Base-by-base conservation (phyloP, 2,797 vertebrate species). In the Scolopax bukidnonensis region DNA sequence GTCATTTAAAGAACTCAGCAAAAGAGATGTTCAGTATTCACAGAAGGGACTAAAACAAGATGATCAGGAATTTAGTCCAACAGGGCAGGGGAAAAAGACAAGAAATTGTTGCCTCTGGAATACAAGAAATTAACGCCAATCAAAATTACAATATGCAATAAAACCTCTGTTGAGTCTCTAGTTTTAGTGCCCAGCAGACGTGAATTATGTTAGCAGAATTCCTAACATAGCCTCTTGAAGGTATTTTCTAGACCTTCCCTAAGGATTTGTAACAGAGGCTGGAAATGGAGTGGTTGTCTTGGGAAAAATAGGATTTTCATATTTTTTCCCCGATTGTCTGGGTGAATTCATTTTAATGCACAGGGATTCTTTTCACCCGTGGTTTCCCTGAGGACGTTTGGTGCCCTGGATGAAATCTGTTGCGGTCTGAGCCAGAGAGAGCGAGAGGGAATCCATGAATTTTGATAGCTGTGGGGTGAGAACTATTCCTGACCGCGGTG, bases 301-400 rank as follows among this genome's bases (percentile, higher is more conserved):
- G 65, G 54, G 73, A 84, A 90, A 95, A 95, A 86, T 64, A 84
- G 1, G 12, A 90, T 94, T 95, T 96, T 61, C 61, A 17, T 83
- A 71, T 12, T 78, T 93, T 90, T 83, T 74, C 84, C 61, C 59
- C 94, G 71, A 3, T 50, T 90, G 79, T 68, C 90, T 81, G 54
- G 23, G 70, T 69, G 88, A 95, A 96, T 84, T 78, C 69, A 86
- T 96, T 93, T 93, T 81, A 71, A 90, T 51, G 73, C 4, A 1
- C 32, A 54, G 69, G 50, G 59, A 77, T 84, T 90, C 69, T 78
- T 93, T 91, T 81, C 83, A 94, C 76, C 73, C 69, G 21, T 27
- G 10, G 38, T 61, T 94, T 84, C 94, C 88, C 85, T 20, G 61
- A 90, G 85, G 91, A 76, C 77, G 41, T 83, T 87, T 53, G 51